Base-by-base conservation (phyloP, 1,140 invertebrate species). In the Eriocheir sinensis region DNA sequence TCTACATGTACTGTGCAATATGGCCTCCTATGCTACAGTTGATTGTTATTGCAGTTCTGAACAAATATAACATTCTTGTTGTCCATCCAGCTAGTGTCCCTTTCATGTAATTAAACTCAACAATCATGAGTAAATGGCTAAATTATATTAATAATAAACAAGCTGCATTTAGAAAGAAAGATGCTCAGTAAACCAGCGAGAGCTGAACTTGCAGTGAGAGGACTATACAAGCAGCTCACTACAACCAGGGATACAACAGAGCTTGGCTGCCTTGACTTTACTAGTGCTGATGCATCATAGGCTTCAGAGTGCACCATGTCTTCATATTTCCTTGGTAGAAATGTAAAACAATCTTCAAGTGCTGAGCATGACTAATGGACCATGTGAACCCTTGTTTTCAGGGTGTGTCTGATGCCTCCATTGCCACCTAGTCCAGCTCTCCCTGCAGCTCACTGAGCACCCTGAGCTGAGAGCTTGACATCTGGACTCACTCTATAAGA, bases 81-180 rank as follows among this genome's bases (percentile, higher is more conserved):
- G 27, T 72, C 27, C 60, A 21, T 72, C 27, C 2, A 72, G 60
- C 60, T n/a, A 72, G 27, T 21, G 60, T 72, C n/a, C 15, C n/a
- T n/a, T 72, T 4, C 27, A 72, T 3, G n/a, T 72, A 21, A 72
- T 48, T 60, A 60, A 60, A 72, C 27, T 72, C 60, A 72, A 12
- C 60, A 72, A 72, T 72, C 6, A n/a, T 72, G 60, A 72, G 60
- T 72, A n/a, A n/a, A 72, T 72, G 60, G n/a, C 60, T 48, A 72
- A 72, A 72, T 21, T 72, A n/a, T n/a, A n/a, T 17, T 12, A 72
- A n/a, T n/a, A 72, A 72, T 72, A 72, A 72, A 72, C 6, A 72
- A 72, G 60, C 21, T 72, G n/a, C 21, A 72, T 72, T 72, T 21
- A n/a, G n/a, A 72, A 2, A 27, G 21, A 72, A n/a, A 72, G n/a